Percentiles rank a stretch among this genome's conserved stretches.
These are phyloP conservation scores for Narcine bancroftii DNA, from an alignment of 2,113 vertebrate species.

Conservation along the genomic window DNA sequence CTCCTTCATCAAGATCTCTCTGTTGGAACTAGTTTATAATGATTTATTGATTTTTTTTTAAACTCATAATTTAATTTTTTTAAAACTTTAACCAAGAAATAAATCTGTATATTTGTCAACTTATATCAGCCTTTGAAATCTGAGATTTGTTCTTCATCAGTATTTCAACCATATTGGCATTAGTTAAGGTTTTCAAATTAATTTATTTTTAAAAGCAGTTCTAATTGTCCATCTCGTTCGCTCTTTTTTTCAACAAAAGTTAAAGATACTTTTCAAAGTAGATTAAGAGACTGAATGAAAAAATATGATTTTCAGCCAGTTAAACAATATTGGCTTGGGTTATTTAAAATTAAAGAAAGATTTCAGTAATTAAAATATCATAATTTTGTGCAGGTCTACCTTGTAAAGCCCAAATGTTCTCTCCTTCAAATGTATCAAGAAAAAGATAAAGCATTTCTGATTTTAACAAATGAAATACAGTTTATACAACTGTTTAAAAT, in stretches of 20 bases:
- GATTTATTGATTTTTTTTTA: not conserved
- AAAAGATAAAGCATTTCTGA: not conserved
- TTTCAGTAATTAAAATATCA: constrained; percentile 37
- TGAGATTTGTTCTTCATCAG: constrained; percentile 35
- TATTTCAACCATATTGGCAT: not conserved
- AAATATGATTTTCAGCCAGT: constrained; percentile 49
- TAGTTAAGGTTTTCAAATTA: not conserved
- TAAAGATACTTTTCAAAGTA: not conserved
- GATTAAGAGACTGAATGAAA: not conserved
- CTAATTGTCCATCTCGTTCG: constrained; percentile 22
- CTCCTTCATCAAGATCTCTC: not conserved
- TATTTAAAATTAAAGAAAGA: constrained; percentile 67
- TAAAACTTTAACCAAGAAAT: not conserved
- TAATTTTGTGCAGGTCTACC: not conserved
- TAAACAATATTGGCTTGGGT: constrained; percentile 54
- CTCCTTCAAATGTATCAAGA: not conserved
- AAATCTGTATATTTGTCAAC: not conserved
- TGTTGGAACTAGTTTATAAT: not conserved
- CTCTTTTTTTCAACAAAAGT: not conserved
- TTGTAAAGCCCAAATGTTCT: not conserved
- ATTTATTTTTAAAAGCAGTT: not conserved
- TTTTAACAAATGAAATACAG: not conserved
- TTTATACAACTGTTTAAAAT: not conserved
- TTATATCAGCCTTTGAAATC: not conserved
- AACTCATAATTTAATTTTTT: not conserved